Evolutionary conservation across 2,888 invertebrate genomes (phyloP), one percentile per base, ranked within the genome.

Genomic region (Mimas tiliae): DNA sequence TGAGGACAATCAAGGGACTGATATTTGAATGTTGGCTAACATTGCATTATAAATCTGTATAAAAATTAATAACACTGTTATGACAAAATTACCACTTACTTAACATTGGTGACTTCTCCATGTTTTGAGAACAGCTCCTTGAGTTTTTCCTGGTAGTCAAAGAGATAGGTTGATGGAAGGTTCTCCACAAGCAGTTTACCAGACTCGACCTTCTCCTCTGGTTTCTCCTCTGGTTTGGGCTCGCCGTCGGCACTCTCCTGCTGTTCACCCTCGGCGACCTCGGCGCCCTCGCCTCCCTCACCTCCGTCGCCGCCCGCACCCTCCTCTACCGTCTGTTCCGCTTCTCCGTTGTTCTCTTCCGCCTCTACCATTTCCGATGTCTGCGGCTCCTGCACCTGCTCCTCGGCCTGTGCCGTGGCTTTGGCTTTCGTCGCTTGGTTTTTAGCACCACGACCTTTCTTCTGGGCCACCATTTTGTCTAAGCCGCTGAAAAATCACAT

Each of bases 11-110:
- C 80, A 75, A 80, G 77, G 83, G 89, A 89, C 84, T 91, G 91
- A 93, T 91, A 93, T 93, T 93, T 93, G 93, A 93, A 93, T 93
- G 93, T 93, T 91, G 87, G 81, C 81, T 87, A 84, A 76, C 79
- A 68, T 67, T 53, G 19, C 53, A 67, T 52, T 62, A 65, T 45
- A 67, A 77, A 64, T 50, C 76, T 76, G 72, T 78, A 72, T 71
- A 19, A 78, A 69, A 69, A 75, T 38, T 9, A 38, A 9, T 65
- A 69, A 67, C 50, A 68, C 16, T 67, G 62, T 71, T 63, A 52
- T 62, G 70, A 50, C 9, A 42, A 62, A 51, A 62, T 58, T 38
- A 65, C 64, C 76, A 87, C 93, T 93, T 71, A 93, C 93, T 92
- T 93, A 72, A 93, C 87, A 45, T 79, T 77, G 75, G 76, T 74